phyloP scores from a whole-genome alignment of 2,888 invertebrate species.

The Ypsolopha sequella region DNA sequence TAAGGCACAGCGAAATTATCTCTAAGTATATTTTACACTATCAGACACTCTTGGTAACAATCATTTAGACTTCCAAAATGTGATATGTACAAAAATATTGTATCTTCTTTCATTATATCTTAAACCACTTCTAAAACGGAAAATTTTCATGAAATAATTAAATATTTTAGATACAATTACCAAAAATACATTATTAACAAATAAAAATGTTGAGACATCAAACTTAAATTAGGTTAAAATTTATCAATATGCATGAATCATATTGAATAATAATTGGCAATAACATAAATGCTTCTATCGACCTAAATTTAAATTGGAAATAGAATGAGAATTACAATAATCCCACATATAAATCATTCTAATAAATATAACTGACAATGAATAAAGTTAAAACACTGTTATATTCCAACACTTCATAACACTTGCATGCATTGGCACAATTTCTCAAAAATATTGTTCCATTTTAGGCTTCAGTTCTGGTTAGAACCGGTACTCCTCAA shows the following conservation, averaged over 20 bases:
- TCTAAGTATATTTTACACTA: constrained; percentile 45
- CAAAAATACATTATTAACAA: neutral
- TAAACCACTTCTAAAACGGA: constrained; percentile 25
- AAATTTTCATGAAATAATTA: neutral
- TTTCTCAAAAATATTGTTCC: constrained; percentile 35
- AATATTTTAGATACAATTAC: constrained; percentile 4
- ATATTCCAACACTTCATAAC: neutral
- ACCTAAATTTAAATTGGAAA: constrained; percentile 14
- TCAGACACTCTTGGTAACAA: constrained; percentile 62
- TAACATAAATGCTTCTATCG: constrained; percentile 9
- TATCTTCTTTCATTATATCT: constrained; percentile 36
- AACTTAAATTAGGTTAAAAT: neutral
- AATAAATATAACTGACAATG: neutral
- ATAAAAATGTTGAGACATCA: neutral
- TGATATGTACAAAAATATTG: constrained; percentile 71
- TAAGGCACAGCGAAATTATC: constrained; percentile 68
- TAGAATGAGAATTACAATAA: neutral
- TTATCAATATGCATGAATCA: constrained; percentile 4
- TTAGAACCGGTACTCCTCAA: constrained; percentile 68
- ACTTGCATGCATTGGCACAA: constrained; percentile 37
- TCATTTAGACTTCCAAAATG: constrained; percentile 45
- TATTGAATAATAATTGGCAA: constrained; percentile 3
- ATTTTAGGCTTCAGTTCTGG: constrained; percentile 34
- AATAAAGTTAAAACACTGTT: neutral
- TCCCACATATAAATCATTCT: constrained; percentile 4